Base-by-base conservation (phyloP, 2,797 vertebrate species). In the Hapalemur alaotrensis region DNA sequence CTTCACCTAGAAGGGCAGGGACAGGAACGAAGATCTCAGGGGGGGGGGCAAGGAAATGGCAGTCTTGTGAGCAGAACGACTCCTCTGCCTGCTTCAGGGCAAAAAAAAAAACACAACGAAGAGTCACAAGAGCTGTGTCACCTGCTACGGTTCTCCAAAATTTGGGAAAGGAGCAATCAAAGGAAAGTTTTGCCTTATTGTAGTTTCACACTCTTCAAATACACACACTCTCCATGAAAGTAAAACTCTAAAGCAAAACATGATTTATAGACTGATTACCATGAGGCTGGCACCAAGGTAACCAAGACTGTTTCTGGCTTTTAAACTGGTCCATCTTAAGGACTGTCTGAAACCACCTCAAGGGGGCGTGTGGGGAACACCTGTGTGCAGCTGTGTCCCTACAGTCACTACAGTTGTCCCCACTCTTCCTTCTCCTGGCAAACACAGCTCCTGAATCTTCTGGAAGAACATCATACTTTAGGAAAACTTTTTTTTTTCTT, bases 401-500 rank as follows among this genome's bases (percentile, higher is more conserved):
- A 18, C 0, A 63, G 30, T 17, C 61, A 63, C 17, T 2, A 8
- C 46, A 2, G 4, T 5, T 4, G 0, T 5, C 5, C 22, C 59
- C 8, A 4, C 5, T n/a, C 4, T 7, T 30, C 83, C 41, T 13
- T 32, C 5, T 59, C 87, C 78, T 52, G 32, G 76, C 38, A 61
- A 25, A 28, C 18, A 61, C 0, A 41, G 11, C 17, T 79, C 67
- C 69, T 15, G 4, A 69, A 38, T 89, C 18, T 63, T 86, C 89
- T 92, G 89, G 61, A 97, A 95, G 11, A 86, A 83, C 2, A 46
- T 6, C 69, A 17, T 75, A 78, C n/a, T 59, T n/a, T 46, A 30
- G 75, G 90, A 81, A 63, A 93, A 32, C 10, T 59, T 28, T 50
- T 82, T 32, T 93, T 80, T 88, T 54, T 23, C 52, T 17, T 89